Evolutionary conservation across 2,888 invertebrate genomes (phyloP).

Genomic region (Heliconius cydno): DNA sequence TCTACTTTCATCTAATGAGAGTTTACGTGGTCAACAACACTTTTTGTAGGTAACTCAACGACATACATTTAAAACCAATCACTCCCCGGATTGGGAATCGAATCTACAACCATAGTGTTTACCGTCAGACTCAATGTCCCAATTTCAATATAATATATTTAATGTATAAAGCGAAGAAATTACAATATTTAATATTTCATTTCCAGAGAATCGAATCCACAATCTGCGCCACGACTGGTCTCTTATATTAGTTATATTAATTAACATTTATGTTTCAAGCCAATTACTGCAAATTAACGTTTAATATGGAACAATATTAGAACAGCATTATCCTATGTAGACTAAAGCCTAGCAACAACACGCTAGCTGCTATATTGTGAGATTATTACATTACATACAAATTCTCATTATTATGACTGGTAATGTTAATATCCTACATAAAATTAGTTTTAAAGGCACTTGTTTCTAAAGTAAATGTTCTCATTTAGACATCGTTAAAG

Average conservation of each 20-base stretch:
- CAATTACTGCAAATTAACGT: slow-evolving; percentile 1
- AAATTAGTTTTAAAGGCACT: slow-evolving; percentile 23
- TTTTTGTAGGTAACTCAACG: neutral
- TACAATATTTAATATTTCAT: neutral
- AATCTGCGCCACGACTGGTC: too few relatives aligned
- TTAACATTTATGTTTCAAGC: neutral
- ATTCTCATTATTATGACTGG: slow-evolving; percentile 3
- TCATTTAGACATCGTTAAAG: neutral
- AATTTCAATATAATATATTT: too few relatives aligned
- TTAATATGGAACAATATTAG: slow-evolving; percentile 1
- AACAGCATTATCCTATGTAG: neutral
- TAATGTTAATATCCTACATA: slow-evolving; percentile 15
- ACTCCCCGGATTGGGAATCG: neutral
- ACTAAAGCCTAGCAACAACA: neutral
- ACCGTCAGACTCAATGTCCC: too few relatives aligned
- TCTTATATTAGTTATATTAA: neutral
- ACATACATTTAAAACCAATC: neutral
- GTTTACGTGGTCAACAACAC: too few relatives aligned
- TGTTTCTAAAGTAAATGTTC: slow-evolving; percentile 1
- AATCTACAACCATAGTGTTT: neutral
- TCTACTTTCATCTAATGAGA: neutral
- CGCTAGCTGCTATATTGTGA: slow-evolving; percentile 1
- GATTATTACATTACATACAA: slow-evolving; percentile 23
- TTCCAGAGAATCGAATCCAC: neutral
- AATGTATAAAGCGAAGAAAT: neutral